These are phyloP conservation scores for Clupea harengus DNA, from an alignment of 2,113 vertebrate genomes.

Conservation along the genomic window DNA sequence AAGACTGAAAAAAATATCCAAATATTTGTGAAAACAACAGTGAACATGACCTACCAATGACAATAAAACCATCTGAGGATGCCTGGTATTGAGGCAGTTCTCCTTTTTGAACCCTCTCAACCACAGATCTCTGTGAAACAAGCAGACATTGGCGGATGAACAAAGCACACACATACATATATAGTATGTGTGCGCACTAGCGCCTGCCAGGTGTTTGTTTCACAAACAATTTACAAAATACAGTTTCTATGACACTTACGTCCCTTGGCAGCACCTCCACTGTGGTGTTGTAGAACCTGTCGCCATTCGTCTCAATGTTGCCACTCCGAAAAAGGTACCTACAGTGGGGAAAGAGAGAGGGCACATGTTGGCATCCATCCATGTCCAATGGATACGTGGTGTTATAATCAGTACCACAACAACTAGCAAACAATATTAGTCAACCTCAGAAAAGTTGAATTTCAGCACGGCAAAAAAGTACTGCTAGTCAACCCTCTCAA, in stretches of 20 bases:
- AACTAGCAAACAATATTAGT: background rate
- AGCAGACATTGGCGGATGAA: background rate
- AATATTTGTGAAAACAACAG: background rate
- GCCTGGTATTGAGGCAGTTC: constrained; percentile 51
- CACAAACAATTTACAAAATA: no score
- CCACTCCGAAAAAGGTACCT: constrained; percentile 83
- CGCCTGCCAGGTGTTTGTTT: no score
- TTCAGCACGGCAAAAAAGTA: no score
- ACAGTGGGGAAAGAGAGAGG: background rate
- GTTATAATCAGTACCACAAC: background rate
- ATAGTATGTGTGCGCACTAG: no score
- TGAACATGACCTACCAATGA: constrained; percentile 55
- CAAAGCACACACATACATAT: no score
- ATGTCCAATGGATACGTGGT: background rate
- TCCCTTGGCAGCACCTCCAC: constrained; percentile 76
- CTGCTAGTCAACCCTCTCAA: no score
- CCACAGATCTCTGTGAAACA: constrained; percentile 53
- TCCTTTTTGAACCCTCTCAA: constrained; percentile 29
- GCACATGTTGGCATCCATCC: background rate
- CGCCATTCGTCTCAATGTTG: constrained; percentile 71
- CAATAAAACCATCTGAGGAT: constrained; percentile 66
- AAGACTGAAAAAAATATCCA: background rate
- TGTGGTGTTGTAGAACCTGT: constrained; percentile 79
- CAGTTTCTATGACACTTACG: constrained; percentile 66
- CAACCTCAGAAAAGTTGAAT: background rate